Percentiles rank a stretch among this genome's conserved stretches.
Conservation (phyloP, 2,797 vertebrate genomes). For the Acrocephalus scirpaceus region DNA sequence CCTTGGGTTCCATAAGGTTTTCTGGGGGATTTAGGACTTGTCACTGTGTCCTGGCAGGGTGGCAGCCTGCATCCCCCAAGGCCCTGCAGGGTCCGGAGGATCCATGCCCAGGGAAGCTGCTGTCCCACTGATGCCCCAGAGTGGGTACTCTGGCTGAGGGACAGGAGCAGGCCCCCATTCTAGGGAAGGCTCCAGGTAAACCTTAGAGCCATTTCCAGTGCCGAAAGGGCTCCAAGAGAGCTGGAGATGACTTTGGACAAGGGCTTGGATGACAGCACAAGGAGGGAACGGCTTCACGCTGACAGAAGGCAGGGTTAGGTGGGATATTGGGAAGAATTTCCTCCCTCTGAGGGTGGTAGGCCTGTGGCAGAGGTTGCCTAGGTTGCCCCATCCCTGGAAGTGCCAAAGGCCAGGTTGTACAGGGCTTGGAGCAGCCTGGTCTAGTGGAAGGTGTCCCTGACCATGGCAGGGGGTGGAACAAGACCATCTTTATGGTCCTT, state of each 20-base stretch:
- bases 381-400: background rate
- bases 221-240: background rate
- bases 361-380: background rate
- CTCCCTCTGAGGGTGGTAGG: background rate
- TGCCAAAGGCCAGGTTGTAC: background rate
- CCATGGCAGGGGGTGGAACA: background rate
- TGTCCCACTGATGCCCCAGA: fast-evolving
- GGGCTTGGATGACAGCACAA: background rate
- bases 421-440: background rate
- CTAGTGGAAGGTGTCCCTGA: background rate
- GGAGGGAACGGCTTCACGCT: fast-evolving
- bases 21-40: background rate
- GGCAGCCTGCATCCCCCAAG: background rate
- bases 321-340: background rate
- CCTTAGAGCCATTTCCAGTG: background rate
- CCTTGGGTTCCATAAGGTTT: background rate
- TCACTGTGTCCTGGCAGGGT: background rate
- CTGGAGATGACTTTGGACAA: background rate
- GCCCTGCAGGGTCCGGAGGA: fast-evolving
- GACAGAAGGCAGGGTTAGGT: background rate
- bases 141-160: fast-evolving
- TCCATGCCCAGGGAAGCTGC: background rate
- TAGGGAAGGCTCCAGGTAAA: background rate
- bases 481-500: background rate
- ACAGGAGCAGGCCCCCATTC: background rate